phyloP scores from a whole-genome alignment of 30 jellyfish, hydroid and myxozoan genomes.

The Pelagia noctiluca region DNA sequence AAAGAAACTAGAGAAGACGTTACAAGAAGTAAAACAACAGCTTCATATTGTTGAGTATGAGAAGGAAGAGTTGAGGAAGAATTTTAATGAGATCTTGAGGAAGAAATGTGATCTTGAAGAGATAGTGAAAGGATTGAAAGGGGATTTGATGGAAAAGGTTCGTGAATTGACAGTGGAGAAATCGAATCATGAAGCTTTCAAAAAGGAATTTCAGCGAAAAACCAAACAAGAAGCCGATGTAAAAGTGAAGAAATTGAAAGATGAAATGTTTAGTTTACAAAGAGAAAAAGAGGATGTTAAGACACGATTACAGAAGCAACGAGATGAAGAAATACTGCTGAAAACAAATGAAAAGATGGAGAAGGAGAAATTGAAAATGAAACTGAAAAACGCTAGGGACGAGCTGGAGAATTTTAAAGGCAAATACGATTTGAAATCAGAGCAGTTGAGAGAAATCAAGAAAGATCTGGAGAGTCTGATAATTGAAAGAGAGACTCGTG shows the following conservation, averaged over 20 bases:
- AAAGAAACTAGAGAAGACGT: slow-evolving; percentile 43
- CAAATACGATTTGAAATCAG: slow-evolving; percentile 1
- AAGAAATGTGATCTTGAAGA: slow-evolving; percentile 27
- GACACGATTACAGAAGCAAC: slow-evolving; percentile 29
- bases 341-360: slow-evolving; percentile 54
- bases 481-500: slow-evolving; percentile 39
- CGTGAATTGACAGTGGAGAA: slow-evolving; percentile 44
- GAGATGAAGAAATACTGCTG: slow-evolving; percentile 52
- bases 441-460: not conserved
- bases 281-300: slow-evolving; percentile 47
- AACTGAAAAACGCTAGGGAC: slow-evolving; percentile 31
- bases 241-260: slow-evolving; percentile 25
- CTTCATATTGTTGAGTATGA: slow-evolving; percentile 39
- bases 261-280: slow-evolving; percentile 36
- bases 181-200: slow-evolving; percentile 28
- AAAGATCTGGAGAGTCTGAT: slow-evolving; percentile 32
- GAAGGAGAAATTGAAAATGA: slow-evolving; percentile 49
- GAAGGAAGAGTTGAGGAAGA: slow-evolving; percentile 18
- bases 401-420: slow-evolving; percentile 29
- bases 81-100: slow-evolving; percentile 28
- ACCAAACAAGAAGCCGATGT: slow-evolving; percentile 9
- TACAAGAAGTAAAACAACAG: slow-evolving; percentile 42
- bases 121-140: not conserved
- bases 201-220: slow-evolving; percentile 4
- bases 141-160: slow-evolving; percentile 7